Evolutionary conservation across 2,888 invertebrate genomes (phyloP).

Genomic region (Andrena haemorrhoa): DNA sequence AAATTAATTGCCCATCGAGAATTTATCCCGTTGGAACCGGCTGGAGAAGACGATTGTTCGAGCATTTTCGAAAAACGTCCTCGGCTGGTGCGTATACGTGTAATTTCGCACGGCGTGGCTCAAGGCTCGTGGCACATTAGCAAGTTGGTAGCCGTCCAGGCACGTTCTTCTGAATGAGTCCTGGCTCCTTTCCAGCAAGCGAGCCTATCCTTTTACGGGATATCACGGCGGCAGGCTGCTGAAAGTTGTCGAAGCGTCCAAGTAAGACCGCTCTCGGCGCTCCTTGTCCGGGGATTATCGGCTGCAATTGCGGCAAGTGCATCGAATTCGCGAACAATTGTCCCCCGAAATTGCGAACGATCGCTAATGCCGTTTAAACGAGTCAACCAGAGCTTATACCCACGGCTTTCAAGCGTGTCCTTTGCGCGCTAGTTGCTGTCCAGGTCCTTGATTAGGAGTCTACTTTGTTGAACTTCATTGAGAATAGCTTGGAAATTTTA

Average conservation of each 20-base stretch:
- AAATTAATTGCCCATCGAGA: background rate
- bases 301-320: slow-evolving; percentile 44
- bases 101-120: slow-evolving; percentile 45
- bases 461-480: background rate
- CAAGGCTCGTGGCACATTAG: slow-evolving; percentile 74
- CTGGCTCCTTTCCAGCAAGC: slow-evolving; percentile 76
- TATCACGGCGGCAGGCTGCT: slow-evolving; percentile 48
- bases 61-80: slow-evolving; percentile 1
- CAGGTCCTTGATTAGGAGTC: background rate
- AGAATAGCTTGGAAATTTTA: background rate
- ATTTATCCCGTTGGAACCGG: background rate
- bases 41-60: background rate
- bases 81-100: slow-evolving; percentile 44
- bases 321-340: slow-evolving; percentile 47
- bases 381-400: background rate
- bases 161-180: slow-evolving; percentile 78
- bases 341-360: slow-evolving; percentile 26
- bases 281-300: slow-evolving; percentile 53
- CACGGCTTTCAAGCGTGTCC: background rate
- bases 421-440: background rate
- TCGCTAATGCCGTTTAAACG: background rate
- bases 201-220: slow-evolving; percentile 65
- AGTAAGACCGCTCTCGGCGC: slow-evolving; percentile 43
- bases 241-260: slow-evolving; percentile 51
- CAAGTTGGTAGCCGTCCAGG: slow-evolving; percentile 79